Evolutionary conservation across 2,797 vertebrate genomes (phyloP).

Genomic region (Hafferia zeledoni): DNA sequence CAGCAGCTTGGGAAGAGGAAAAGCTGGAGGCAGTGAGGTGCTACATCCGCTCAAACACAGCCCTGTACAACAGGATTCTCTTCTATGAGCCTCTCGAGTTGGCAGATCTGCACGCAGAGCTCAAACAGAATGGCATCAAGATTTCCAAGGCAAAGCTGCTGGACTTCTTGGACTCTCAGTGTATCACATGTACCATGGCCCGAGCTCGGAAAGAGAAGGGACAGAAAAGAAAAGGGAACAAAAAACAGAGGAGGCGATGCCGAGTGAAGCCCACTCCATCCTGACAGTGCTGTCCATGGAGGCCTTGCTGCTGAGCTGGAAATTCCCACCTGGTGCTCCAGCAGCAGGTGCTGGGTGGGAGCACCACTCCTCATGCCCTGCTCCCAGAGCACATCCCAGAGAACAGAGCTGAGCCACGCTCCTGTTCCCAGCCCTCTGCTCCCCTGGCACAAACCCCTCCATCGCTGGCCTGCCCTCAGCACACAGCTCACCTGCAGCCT

Average conservation of each 20-base stretch:
- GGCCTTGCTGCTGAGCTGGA: not conserved
- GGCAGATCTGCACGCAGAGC: conserved; percentile 80
- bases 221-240: not conserved
- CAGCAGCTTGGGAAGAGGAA: conserved; percentile 69
- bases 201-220: conserved; percentile 71
- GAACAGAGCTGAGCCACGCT: not conserved
- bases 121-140: conserved; percentile 85
- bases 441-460: not conserved
- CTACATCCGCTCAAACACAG: conserved; percentile 83
- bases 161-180: conserved; percentile 91
- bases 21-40: conserved; percentile 77
- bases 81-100: conserved; percentile 91
- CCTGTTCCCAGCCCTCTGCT: not conserved
- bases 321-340: not conserved
- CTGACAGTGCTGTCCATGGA: accelerated
- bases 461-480: not conserved
- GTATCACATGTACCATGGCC: conserved; percentile 91
- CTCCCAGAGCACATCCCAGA: not conserved
- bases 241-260: conserved; percentile 2
- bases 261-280: not conserved
- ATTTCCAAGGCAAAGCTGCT: conserved; percentile 85
- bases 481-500: not conserved
- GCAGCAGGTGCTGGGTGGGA: not conserved
- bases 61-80: conserved; percentile 84
- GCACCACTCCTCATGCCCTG: not conserved